Evolutionary conservation across 1,140 invertebrate genomes (phyloP), one percentile per base, ranked within the genome.

Genomic region (Drosophila auraria): DNA sequence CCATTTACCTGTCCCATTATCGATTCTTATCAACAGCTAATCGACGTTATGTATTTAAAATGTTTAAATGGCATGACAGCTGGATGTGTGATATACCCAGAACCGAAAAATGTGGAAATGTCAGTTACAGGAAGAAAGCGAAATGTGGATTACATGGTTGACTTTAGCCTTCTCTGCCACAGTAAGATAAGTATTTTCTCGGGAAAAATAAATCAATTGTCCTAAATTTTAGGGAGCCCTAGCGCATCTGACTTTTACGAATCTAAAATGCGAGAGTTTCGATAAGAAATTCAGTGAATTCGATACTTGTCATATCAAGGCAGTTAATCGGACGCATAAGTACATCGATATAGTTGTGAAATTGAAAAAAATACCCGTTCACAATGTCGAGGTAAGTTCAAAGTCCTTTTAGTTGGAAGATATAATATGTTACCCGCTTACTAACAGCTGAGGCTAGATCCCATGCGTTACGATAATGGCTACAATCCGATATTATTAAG

Each of bases 241-340:
- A 15, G n/a, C 40, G 25, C 20, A 75, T 30, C 12, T 78, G n/a
- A 54, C 42, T 17, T 47, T 56, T 25, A 72, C 60, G n/a, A 81
- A 81, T 50, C 49, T 81, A 2, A 80, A 81, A 25, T 75, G 78
- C 20, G 33, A 50, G 12, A 50, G 38, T 20, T 2, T 12, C 5
- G 79, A 80, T 42, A 42, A 6, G 3, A 47, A 30, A 5, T 64
- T 44, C 11, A 6, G n/a, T 12, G 38, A 51, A 1, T 81, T 61
- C 14, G 23, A 58, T 3, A 42, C 42, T 4, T 81, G 78, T 44
- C 27, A n/a, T 3, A 81, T 81, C 9, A 81, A 70, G 30, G 78
- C 79, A 3, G 78, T 80, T 1, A 80, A 80, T 69, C 78, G 78
- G 6, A 69, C 70, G 0, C 78, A 80, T 50, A 80, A 80, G 25